Evolutionary conservation across 2,888 invertebrate species (phyloP).

Genomic region (Graphium colonna): DNA sequence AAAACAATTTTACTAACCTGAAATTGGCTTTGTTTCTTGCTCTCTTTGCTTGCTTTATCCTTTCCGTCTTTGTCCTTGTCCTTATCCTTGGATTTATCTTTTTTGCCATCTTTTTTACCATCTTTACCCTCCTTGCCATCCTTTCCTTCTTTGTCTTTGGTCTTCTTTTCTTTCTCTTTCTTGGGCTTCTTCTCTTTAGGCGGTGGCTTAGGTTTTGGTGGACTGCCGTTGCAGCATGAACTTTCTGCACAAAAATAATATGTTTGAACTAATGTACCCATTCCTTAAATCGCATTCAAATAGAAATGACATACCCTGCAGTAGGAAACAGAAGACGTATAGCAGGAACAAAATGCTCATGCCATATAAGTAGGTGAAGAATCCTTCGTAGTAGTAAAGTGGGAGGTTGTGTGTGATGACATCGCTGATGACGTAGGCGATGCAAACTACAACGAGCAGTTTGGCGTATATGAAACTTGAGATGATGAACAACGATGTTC

Average conservation of each 20-base stretch:
- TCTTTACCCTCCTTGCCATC: constrained; percentile 69
- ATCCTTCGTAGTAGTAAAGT: constrained; percentile 95
- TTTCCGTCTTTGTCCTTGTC: constrained; percentile 82
- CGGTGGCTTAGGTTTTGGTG: constrained; percentile 83
- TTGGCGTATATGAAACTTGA: constrained; percentile 98
- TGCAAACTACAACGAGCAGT: constrained; percentile 94
- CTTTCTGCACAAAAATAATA: constrained; percentile 79
- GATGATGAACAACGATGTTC: constrained; percentile 96
- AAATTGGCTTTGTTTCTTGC: constrained; percentile 83
- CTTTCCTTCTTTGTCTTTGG: constrained; percentile 81
- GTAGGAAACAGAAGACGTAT: constrained; percentile 96
- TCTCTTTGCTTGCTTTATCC: constrained; percentile 78
- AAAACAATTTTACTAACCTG: constrained; percentile 72
- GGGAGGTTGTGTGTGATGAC: constrained; percentile 95
- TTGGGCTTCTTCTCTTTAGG: constrained; percentile 86
- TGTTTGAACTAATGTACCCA: not conserved
- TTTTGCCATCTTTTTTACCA: constrained; percentile 80
- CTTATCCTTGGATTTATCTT: constrained; percentile 80
- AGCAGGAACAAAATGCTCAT: constrained; percentile 95
- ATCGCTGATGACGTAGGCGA: constrained; percentile 96
- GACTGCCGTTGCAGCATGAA: constrained; percentile 88
- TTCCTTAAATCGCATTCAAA: too few species aligned
- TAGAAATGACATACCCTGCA: constrained; percentile 81
- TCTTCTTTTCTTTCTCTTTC: constrained; percentile 82
- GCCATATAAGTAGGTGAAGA: constrained; percentile 96